Percentiles rank a stretch among this genome's conserved stretches.
phyloP scores from a whole-genome alignment of 2,797 vertebrate genomes.

The Menidia menidia region DNA sequence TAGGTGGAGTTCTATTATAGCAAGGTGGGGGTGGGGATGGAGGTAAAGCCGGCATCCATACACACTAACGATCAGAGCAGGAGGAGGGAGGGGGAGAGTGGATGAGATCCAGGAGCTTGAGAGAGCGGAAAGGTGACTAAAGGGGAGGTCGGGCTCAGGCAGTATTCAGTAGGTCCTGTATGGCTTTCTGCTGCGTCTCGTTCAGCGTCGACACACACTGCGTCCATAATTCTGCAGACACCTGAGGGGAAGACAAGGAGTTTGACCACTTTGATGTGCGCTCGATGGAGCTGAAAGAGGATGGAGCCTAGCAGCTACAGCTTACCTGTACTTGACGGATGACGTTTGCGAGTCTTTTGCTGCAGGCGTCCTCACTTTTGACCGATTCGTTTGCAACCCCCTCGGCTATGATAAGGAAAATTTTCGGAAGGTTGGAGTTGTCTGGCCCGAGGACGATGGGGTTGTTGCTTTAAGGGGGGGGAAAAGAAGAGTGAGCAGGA shows the following conservation, averaged over 20 bases:
- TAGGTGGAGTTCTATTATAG: slow-evolving; percentile 9
- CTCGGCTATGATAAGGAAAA: slow-evolving; percentile 97
- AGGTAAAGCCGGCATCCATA: slow-evolving; percentile 55
- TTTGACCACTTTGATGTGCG: not conserved
- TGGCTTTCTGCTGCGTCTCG: slow-evolving; percentile 94
- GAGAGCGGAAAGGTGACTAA: slow-evolving; percentile 41
- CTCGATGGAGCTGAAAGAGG: no score
- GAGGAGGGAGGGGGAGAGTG: slow-evolving; percentile 57
- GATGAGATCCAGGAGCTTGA: slow-evolving; percentile 61
- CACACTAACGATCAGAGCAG: slow-evolving; percentile 66
- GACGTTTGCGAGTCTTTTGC: slow-evolving; percentile 94
- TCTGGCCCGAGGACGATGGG: slow-evolving; percentile 94
- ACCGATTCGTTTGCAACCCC: slow-evolving; percentile 94
- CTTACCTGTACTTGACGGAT: slow-evolving; percentile 97
- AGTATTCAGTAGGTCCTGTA: slow-evolving; percentile 95
- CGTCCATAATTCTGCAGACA: slow-evolving; percentile 94
- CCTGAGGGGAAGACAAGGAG: slow-evolving; percentile 75
- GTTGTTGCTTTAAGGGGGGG: slow-evolving; percentile 87
- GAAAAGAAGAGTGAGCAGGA: not conserved
- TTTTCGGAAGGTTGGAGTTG: slow-evolving; percentile 95
- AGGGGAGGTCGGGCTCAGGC: slow-evolving; percentile 82
- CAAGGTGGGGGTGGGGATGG: slow-evolving; percentile 11
- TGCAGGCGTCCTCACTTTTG: slow-evolving; percentile 94
- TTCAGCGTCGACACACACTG: slow-evolving; percentile 94
- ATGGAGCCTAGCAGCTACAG: no score